Base-by-base conservation (phyloP, 2,888 invertebrate species). In the Abscondita cerata region DNA sequence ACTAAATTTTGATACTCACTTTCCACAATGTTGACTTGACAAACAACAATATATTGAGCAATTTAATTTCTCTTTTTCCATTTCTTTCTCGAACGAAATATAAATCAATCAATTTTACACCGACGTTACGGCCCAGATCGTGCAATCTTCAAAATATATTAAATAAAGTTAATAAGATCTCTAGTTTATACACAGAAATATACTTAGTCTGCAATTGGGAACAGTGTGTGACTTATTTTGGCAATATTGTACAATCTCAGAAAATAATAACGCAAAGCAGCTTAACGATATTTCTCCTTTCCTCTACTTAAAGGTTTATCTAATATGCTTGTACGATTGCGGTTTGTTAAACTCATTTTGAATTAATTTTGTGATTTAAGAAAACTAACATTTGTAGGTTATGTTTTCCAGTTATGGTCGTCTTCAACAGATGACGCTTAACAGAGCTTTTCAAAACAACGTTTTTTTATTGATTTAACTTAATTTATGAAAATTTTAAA, bases 1-100 rank as follows among this genome's bases (percentile, higher is more conserved):
- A 9, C 12, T 18, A 0, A n/a, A 11, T 2, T 4, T 4, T 13
- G 25, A 6, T 25, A 48, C 36, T 34, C 79, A 92, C 93, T 86
- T 98, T 98, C 99, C 99, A 99, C 12, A 99, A 83, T 0, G 95
- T 95, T 2, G 95, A 93, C 78, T 98, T 98, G 1, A 99, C 89
- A 81, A 98, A 98, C 5, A 98, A 83, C 8, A 99, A 82, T 86
- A 98, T 96, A 77, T 95, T 96, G 0, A 98, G 84, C 3, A 99
- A 80, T 79, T 98, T 98, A 1, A 93, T 95, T 83, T 99, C 99
- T 31, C 99, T 84, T 79, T 97, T 98, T 66, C 92, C 93, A 76
- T 92, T 93, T 70, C 94, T 89, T 78, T 99, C 99, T 67, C 99
- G 85, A 1, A 98, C 87, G 75, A 97, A 95, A 75, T 98, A 90